Evolutionary conservation across 2,797 vertebrate species (phyloP).

Genomic region (Rhyacichthys aspro): DNA sequence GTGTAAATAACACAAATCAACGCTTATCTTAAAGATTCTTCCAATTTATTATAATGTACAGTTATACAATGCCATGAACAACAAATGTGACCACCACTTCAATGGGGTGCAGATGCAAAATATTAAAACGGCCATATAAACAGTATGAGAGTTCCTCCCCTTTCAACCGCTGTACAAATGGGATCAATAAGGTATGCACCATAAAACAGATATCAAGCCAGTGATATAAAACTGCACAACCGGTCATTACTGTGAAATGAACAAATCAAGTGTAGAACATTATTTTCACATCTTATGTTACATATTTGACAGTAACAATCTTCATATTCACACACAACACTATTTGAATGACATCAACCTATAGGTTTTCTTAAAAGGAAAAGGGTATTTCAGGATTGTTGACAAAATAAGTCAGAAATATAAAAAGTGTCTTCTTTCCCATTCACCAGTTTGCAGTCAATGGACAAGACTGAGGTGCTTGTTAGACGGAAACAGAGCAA

Average conservation of each 20-base stretch:
- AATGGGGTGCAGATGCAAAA: slow-evolving; percentile 73
- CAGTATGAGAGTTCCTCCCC: slow-evolving; percentile 65
- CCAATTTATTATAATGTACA: slow-evolving; percentile 98
- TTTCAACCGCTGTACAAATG: slow-evolving; percentile 68
- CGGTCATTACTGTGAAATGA: slow-evolving; percentile 71
- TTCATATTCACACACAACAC: slow-evolving; percentile 74
- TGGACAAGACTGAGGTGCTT: slow-evolving; percentile 53
- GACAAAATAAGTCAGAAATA: slow-evolving; percentile 46
- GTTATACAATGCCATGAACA: slow-evolving; percentile 93
- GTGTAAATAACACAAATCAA: slow-evolving; percentile 54
- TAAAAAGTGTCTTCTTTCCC: slow-evolving; percentile 38
- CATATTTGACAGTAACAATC: slow-evolving; percentile 77
- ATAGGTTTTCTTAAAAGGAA: slow-evolving; percentile 61
- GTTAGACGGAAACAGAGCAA: slow-evolving; percentile 17
- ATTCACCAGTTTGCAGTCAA: slow-evolving; percentile 63
- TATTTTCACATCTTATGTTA: slow-evolving; percentile 81
- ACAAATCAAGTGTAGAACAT: slow-evolving; percentile 70
- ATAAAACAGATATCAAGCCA: slow-evolving; percentile 74
- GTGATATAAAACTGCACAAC: slow-evolving; percentile 77
- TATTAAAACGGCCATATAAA: slow-evolving; percentile 79
- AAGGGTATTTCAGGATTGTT: slow-evolving; percentile 54
- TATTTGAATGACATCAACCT: slow-evolving; percentile 74
- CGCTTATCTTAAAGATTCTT: slow-evolving; percentile 94
- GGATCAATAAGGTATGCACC: slow-evolving; percentile 73
- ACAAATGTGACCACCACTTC: slow-evolving; percentile 76